Evolutionary conservation across 2,113 vertebrate genomes (phyloP), one percentile per base, ranked within the genome.

Genomic region (Oreamnos americanus): DNA sequence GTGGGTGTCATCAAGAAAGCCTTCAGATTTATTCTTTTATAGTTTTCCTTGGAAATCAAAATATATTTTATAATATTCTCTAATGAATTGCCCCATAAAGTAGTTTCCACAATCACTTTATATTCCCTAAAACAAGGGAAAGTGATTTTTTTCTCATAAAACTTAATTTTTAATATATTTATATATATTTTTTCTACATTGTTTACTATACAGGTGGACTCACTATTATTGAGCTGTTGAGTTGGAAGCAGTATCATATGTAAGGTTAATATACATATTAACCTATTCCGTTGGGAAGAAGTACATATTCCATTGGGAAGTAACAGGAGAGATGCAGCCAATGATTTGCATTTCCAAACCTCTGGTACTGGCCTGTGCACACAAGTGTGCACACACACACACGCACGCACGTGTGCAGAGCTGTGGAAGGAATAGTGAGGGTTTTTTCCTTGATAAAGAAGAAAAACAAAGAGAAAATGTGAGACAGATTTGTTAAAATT

Each of bases 401-500:
- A 36, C 10, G 1, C 0, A 19, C 1, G 3, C 21, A 2, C 0
- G 2, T 1, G 2, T 0, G 9, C 57, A 58, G 57, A 85, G 15
- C 16, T 79, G 19, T 43, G 30, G 39, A 87, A 57, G 39, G 11
- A 83, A 43, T 17, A n/a, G 4, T 74, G 79, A 71, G 51, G 15
- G 3, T 1, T 7, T 62, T 82, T 64, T 7, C 13, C 16, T 47
- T 82, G 21, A 45, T 57, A 83, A 87, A 67, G 33, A 86, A 92
- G 25, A 21, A 58, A 79, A 55, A 43, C 33, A 87, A 79, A 57
- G 5, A 84, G 39, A 79, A 94, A 96, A 67, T 11, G 53, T 76
- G 39, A 91, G 36, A 93, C 57, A 57, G 89, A 88, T 88, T 84
- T 57, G 25, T 74, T 86, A 1, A 23, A 33, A 57, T 76, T 87